Percentiles rank a stretch among this genome's conserved stretches.
phyloP scores from a whole-genome alignment of 1,140 invertebrate species.

The Drosophila lowei region DNA sequence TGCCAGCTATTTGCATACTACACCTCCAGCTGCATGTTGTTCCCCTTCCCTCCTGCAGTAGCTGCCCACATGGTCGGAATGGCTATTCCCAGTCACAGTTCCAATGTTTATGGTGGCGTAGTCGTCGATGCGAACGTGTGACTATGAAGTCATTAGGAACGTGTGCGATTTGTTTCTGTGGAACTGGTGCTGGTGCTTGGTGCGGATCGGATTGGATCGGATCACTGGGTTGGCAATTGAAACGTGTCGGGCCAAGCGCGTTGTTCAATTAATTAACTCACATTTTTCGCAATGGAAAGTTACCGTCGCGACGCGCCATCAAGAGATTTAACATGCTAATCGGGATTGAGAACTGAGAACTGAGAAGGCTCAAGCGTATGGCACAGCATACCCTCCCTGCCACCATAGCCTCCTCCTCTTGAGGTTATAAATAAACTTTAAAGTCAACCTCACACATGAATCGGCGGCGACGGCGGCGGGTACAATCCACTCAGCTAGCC shows the following conservation, averaged over 20 bases:
- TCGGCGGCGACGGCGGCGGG: constrained; percentile 5
- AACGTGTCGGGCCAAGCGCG: constrained; percentile 51
- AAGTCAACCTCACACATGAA: constrained; percentile 40
- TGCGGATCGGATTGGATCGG: not conserved
- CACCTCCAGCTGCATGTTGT: constrained; percentile 3
- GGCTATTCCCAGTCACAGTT: constrained; percentile 14
- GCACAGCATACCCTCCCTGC: too few species aligned
- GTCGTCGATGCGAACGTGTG: constrained; percentile 42
- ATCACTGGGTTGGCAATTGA: constrained; percentile 33
- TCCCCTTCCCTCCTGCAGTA: not conserved
- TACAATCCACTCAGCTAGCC: constrained; percentile 18
- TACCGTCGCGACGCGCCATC: constrained; percentile 38
- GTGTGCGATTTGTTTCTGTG: constrained; percentile 44
- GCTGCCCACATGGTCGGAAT: not conserved
- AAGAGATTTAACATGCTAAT: constrained; percentile 68
- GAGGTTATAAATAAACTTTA: constrained; percentile 61
- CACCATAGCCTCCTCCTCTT: not conserved
- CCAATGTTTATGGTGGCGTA: constrained; percentile 23
- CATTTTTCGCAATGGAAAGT: constrained; percentile 60
- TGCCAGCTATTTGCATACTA: constrained; percentile 31
- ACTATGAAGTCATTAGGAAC: constrained; percentile 54
- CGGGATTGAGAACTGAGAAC: constrained; percentile 31
- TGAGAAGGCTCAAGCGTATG: too few species aligned
- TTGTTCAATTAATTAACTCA: constrained; percentile 76
- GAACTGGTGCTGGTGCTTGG: constrained; percentile 7